Base-by-base conservation (phyloP, 2,888 invertebrate genomes). In the Tachina lurida region DNA sequence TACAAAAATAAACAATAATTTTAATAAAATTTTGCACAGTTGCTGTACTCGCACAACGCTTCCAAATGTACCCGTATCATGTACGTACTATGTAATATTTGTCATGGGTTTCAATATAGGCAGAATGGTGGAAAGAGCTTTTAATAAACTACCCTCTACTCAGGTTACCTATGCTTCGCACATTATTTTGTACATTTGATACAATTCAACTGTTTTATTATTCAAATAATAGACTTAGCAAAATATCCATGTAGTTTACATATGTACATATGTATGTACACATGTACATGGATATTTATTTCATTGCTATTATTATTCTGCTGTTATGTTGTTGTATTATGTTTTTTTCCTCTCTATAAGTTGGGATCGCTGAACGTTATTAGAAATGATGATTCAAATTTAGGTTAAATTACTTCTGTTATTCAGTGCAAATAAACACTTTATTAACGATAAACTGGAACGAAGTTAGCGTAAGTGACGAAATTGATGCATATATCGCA, bases 121-220 rank as follows among this genome's bases (percentile, higher is more conserved):
- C 70, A 60, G 22, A 22, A 62, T 17, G 10, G 54, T 17, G 63
- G 54, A 31, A 71, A 71, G 52, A 63, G 54, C 71, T 49, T 70
- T 71, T 63, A 54, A 79, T 47, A 9, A 22, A 60, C 49, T 71
- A 43, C 47, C 68, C 68, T 39, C 31, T 75, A 52, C 17, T 68
- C 31, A 67, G 17, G 60, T 67, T 68, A 39, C 45, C 47, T 79
- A 39, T 56, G 56, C 13, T 56, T 65, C 43, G 43, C 54, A 41
- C 41, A 54, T 63, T 22, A 60, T 77, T 77, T 41, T 49, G 19
- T 49, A 12, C 12, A 60, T 77, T 71, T 54, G 15, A 47, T 73
- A 68, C 54, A 68, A 54, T 54, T 45, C 68, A 68, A 62, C 70
- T 75, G 62, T 62, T 75, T 81, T 60, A 60, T 60, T 68, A 73